Percentiles rank a stretch among this genome's conserved stretches.
Evolutionary conservation across 2,888 invertebrate species (phyloP).

Genomic region (Archips xylosteana): DNA sequence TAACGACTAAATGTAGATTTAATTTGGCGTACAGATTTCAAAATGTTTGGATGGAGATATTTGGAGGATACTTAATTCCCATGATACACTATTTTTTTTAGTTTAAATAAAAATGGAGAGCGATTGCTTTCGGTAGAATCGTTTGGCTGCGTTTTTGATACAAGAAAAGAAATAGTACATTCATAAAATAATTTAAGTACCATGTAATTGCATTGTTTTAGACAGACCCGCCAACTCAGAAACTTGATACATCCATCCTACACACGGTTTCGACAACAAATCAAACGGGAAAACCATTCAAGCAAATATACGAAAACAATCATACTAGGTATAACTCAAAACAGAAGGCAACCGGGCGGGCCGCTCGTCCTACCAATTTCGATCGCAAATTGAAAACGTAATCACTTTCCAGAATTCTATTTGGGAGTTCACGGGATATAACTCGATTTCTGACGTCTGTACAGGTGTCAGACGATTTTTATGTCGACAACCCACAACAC

Average conservation of each 20-base stretch:
- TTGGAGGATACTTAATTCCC: too few relatives aligned
- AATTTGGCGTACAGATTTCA: too few relatives aligned
- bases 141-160: too few relatives aligned
- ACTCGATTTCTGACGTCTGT: conserved; percentile 59
- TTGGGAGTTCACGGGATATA: conserved; percentile 66
- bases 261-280: conserved; percentile 48
- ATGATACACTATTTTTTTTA: too few relatives aligned
- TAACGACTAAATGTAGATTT: too few relatives aligned
- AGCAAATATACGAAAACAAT: conserved; percentile 63
- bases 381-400: conserved; percentile 79
- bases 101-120: too few relatives aligned
- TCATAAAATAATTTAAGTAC: too few relatives aligned
- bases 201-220: too few relatives aligned
- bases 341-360: conserved; percentile 51
- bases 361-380: conserved; percentile 74
- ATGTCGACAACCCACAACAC: not conserved
- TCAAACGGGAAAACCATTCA: conserved; percentile 50
- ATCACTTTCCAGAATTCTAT: conserved; percentile 78
- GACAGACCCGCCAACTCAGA: not conserved
- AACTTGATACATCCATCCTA: conserved; percentile 21
- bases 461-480: conserved; percentile 36
- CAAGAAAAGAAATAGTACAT: too few relatives aligned
- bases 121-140: too few relatives aligned
- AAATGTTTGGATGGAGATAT: too few relatives aligned
- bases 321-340: conserved; percentile 55